A percentile compares a stretch with the other conserved stretches of the same genome.
These are phyloP conservation scores for Myotis lucifugus DNA, from an alignment of 2,113 vertebrate species.

Conservation along the genomic window DNA sequence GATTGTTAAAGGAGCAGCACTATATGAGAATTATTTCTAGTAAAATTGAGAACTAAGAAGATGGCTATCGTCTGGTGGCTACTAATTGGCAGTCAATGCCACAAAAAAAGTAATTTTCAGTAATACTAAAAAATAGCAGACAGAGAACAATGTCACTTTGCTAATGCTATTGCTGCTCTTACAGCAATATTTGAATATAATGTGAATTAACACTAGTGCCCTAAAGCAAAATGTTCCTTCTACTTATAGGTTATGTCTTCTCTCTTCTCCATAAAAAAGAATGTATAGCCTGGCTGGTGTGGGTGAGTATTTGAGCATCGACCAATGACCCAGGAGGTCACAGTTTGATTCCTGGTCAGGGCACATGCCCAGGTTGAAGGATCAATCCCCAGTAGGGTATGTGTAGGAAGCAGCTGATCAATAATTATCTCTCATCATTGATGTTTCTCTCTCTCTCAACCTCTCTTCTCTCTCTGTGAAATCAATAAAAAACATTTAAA, in stretches of 20 bases:
- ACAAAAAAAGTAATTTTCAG: slow-evolving; percentile 68
- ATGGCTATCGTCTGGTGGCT: slow-evolving; percentile 65
- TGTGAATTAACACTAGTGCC: not conserved
- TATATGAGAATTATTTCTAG: slow-evolving; percentile 67
- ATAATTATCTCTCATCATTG: too few relatives aligned
- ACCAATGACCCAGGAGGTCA: too few relatives aligned
- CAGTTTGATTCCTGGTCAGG: too few relatives aligned
- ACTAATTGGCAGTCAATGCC: slow-evolving; percentile 69
- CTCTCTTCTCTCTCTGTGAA: too few relatives aligned
- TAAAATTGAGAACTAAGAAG: slow-evolving; percentile 66
- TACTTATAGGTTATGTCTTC: not conserved
- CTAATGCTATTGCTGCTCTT: slow-evolving; percentile 52
- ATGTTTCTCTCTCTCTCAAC: too few relatives aligned
- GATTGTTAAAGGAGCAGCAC: slow-evolving; percentile 69
- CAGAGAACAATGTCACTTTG: slow-evolving; percentile 60
- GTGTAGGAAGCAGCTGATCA: too few relatives aligned
- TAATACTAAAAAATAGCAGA: slow-evolving; percentile 66
- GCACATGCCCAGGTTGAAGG: too few relatives aligned
- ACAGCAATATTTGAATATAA: slow-evolving; percentile 22
- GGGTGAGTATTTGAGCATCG: too few relatives aligned
- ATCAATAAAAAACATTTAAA: too few relatives aligned
- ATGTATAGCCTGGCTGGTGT: too few relatives aligned
- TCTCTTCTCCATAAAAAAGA: not conserved
- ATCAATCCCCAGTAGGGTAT: too few relatives aligned
- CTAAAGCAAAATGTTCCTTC: not conserved